Percentiles rank a stretch among this genome's conserved stretches.
Conservation (phyloP, 1,140 invertebrate species). For the Cydia strobilella region DNA sequence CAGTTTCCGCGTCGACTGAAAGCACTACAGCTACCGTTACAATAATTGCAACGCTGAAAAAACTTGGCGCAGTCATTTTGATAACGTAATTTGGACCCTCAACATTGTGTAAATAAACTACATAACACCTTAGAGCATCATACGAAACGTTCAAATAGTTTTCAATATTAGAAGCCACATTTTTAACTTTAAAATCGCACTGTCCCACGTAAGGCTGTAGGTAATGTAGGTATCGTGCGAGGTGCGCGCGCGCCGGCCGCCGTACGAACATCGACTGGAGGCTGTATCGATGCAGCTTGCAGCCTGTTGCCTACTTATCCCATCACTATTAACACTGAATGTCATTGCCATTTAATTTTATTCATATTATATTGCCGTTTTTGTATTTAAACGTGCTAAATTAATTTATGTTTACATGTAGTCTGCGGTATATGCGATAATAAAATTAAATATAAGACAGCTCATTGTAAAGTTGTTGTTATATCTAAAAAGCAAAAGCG, state of each 20-base stretch:
- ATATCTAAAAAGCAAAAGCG: too few species aligned
- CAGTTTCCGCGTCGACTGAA: conserved; percentile 52
- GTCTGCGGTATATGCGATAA: background rate
- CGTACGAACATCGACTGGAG: conserved; percentile 69
- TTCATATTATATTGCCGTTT: conserved; percentile 8
- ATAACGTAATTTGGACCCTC: conserved; percentile 34
- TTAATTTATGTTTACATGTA: background rate
- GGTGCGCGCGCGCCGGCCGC: conserved; percentile 68
- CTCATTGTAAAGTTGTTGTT: background rate
- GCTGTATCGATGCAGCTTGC: conserved; percentile 66
- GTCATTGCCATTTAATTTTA: background rate
- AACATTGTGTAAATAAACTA: conserved; percentile 18
- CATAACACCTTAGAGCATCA: background rate
- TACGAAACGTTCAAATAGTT: background rate
- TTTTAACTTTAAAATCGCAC: background rate
- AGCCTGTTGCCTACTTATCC: conserved; percentile 59
- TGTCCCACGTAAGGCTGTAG: background rate
- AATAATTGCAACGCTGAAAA: conserved; percentile 38
- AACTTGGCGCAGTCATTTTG: conserved; percentile 48
- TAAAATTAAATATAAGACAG: background rate
- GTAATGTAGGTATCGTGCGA: conserved; percentile 27
- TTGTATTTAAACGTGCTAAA: background rate
- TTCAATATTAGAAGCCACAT: background rate
- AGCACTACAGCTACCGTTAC: conserved; percentile 39
- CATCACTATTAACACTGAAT: conserved; percentile 56